These are phyloP conservation scores for Scyliorhinus canicula DNA, from an alignment of 2,797 vertebrate genomes.

Conservation along the genomic window DNA sequence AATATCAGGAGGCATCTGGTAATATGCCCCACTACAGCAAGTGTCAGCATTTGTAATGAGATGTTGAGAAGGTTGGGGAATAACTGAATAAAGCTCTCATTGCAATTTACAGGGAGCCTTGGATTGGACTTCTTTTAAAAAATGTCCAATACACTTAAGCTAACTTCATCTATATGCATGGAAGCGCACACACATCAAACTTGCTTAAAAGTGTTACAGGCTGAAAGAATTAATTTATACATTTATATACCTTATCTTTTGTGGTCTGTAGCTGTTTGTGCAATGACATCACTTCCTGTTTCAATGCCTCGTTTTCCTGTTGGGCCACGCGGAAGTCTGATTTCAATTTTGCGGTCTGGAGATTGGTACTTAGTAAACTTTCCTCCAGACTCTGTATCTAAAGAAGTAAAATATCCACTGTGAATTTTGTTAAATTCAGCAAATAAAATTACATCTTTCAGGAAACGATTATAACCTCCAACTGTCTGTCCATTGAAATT, in stretches of 20 bases:
- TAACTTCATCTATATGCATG: background rate
- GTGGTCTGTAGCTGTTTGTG: conserved; percentile 70
- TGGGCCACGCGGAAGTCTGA: conserved; percentile 64
- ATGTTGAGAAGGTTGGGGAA: background rate
- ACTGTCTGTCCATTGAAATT: background rate
- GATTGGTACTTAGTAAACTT: conserved; percentile 60
- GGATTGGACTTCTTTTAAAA: background rate
- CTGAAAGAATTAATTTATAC: background rate
- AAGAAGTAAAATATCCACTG: background rate
- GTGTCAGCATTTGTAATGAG: background rate
- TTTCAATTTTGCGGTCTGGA: conserved; percentile 66
- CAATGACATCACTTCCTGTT: conserved; percentile 68
- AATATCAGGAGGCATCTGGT: background rate
- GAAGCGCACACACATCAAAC: background rate
- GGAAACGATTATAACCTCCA: background rate
- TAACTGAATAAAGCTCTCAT: background rate
- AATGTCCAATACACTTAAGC: background rate
- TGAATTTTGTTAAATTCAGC: background rate
- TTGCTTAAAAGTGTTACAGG: background rate
- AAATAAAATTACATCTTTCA: background rate
- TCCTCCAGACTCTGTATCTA: conserved; percentile 72
- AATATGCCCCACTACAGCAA: background rate
- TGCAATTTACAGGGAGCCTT: background rate
- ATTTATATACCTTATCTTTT: conserved; percentile 65
- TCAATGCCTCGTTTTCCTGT: conserved; percentile 76